Conservation (phyloP, 2,113 vertebrate species). For the Myotis brandtii region DNA sequence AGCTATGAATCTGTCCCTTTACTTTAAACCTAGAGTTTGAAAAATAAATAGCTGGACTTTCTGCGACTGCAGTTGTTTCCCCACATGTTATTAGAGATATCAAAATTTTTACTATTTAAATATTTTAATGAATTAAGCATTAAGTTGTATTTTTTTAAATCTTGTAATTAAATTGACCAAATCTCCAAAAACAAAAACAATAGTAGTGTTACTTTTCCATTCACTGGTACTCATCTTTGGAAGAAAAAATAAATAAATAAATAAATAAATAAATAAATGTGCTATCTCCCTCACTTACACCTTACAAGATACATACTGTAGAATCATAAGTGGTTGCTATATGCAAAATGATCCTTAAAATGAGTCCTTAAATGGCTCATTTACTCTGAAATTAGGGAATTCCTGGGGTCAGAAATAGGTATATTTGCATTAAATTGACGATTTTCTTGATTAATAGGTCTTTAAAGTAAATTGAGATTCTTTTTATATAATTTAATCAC, state of each 20-base stretch:
- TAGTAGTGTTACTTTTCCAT: conserved; percentile 33
- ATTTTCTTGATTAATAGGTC: conserved; percentile 28
- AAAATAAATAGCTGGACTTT: conserved; percentile 36
- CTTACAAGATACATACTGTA: background rate
- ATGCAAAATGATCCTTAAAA: conserved; percentile 35
- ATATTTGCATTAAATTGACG: conserved; percentile 40
- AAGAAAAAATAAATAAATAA: conserved; percentile 34
- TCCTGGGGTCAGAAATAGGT: conserved; percentile 50
- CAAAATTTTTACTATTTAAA: background rate
- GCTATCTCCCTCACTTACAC: background rate
- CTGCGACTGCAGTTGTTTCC: conserved; percentile 28
- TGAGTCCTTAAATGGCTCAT: conserved; percentile 12
- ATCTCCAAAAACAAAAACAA: background rate
- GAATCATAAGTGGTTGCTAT: conserved; percentile 10
- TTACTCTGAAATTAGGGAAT: conserved; percentile 37
- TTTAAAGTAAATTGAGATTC: conserved; percentile 45
- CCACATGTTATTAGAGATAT: background rate
- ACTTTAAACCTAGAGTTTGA: conserved; percentile 1
- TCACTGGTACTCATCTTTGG: conserved; percentile 1
- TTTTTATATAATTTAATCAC: conserved; percentile 57
- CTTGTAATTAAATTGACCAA: background rate
- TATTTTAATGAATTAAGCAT: background rate
- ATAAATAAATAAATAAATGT: conserved; percentile 18
- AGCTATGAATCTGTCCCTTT: background rate
- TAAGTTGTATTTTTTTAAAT: background rate